phyloP scores from a whole-genome alignment of 2,797 vertebrate species.

The Spinus pinus region DNA sequence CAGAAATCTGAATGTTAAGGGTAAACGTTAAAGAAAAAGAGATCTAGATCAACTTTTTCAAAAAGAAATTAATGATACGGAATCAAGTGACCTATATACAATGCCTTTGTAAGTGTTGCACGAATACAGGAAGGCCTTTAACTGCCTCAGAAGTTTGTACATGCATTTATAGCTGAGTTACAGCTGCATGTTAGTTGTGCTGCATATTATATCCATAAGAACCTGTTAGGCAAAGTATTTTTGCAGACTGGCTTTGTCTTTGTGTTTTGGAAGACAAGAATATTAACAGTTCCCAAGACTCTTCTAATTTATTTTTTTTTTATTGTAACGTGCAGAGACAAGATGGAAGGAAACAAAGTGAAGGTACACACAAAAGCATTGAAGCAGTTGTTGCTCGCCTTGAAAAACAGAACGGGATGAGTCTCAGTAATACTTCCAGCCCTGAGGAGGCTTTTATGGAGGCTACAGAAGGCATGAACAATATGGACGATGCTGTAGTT shows the following conservation, averaged over 20 bases:
- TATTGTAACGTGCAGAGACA: constrained; percentile 72
- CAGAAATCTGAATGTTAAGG: not conserved
- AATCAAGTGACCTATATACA: not conserved
- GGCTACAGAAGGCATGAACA: constrained; percentile 83
- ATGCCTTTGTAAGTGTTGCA: not conserved
- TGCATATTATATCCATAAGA: not conserved
- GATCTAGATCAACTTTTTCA: not conserved
- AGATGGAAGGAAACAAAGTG: constrained; percentile 79
- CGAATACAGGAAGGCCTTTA: not conserved
- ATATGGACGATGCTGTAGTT: constrained; percentile 82
- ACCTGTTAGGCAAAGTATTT: not conserved
- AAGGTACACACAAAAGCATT: constrained; percentile 89
- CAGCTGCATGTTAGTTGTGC: not conserved
- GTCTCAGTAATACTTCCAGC: constrained; percentile 83
- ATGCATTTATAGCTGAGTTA: not conserved
- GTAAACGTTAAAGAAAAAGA: not conserved
- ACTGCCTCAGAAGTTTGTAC: not conserved
- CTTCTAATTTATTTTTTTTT: constrained; percentile 20
- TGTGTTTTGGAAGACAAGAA: not conserved
- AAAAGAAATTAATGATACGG: not conserved
- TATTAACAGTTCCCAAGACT: not conserved
- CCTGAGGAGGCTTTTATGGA: constrained; percentile 85
- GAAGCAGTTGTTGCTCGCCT: constrained; percentile 96
- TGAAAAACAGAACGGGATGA: constrained; percentile 88
- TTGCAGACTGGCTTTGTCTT: not conserved